Evolutionary conservation across 2,113 vertebrate species (phyloP).

Genomic region (Parus major): DNA sequence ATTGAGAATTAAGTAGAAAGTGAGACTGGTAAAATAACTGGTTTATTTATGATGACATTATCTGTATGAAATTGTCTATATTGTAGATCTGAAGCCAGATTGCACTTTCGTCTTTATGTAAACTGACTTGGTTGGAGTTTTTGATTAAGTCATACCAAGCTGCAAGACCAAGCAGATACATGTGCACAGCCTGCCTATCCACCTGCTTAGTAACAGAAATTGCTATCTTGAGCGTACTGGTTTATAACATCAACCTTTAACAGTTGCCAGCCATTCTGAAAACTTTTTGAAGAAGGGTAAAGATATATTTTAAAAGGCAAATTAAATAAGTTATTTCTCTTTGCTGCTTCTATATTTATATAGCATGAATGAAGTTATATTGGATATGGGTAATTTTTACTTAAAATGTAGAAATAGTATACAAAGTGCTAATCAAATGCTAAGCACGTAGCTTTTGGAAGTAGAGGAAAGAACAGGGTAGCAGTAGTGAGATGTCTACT

Average conservation of each 20-base stretch:
- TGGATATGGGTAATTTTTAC: background rate
- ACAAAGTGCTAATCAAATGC: background rate
- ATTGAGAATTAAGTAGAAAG: background rate
- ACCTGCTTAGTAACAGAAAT: background rate
- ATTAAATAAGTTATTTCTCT: background rate
- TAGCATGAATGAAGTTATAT: background rate
- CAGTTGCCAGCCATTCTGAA: background rate
- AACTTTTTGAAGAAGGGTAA: background rate
- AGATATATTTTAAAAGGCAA: background rate
- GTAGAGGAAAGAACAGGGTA: background rate
- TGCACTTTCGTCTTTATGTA: background rate
- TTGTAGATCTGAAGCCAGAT: background rate
- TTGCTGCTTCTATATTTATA: background rate
- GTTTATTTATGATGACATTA: background rate
- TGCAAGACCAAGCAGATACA: background rate
- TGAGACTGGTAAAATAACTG: background rate
- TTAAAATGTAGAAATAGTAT: background rate
- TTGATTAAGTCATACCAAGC: background rate
- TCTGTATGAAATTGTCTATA: background rate
- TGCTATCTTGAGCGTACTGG: background rate
- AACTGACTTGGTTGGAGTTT: background rate
- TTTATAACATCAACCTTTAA: background rate
- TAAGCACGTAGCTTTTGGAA: background rate
- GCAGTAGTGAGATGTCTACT: accelerated
- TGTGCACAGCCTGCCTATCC: background rate